These are phyloP conservation scores for Geococcyx californianus DNA, from an alignment of 2,113 vertebrate genomes.

Conservation along the genomic window DNA sequence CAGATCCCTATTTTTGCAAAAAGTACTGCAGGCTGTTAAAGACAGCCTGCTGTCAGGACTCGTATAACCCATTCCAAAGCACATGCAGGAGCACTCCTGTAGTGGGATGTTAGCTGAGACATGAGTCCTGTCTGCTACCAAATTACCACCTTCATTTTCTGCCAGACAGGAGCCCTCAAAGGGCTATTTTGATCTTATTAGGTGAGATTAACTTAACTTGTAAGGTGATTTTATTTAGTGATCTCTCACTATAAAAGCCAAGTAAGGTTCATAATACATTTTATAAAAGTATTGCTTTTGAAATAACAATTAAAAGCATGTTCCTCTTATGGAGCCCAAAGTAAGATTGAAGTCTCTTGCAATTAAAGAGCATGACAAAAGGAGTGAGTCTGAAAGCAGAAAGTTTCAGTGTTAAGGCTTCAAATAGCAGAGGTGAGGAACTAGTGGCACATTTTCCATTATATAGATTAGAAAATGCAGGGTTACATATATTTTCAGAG, in stretches of 20 bases:
- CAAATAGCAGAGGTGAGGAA: background rate
- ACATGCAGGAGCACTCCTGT: background rate
- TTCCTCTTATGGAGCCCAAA: background rate
- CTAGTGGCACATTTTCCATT: background rate
- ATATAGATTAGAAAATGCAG: background rate
- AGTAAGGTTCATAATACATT: background rate
- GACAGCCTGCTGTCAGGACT: background rate
- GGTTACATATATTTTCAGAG: background rate
- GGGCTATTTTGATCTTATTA: background rate
- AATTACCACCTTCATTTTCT: background rate
- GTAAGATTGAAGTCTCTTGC: background rate
- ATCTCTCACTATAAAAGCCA: background rate
- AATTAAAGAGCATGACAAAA: background rate
- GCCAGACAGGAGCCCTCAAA: background rate
- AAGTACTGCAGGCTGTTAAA: background rate
- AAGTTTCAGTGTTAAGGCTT: background rate
- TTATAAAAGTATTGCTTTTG: background rate
- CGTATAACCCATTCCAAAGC: background rate
- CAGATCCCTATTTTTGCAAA: background rate
- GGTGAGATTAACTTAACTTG: background rate
- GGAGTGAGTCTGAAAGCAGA: background rate
- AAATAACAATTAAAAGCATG: background rate
- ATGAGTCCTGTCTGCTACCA: background rate
- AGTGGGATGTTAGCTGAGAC: background rate
- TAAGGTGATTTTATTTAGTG: background rate